Evolutionary conservation across 2,797 vertebrate species (phyloP).

Genomic region (Pristis pectinata): DNA sequence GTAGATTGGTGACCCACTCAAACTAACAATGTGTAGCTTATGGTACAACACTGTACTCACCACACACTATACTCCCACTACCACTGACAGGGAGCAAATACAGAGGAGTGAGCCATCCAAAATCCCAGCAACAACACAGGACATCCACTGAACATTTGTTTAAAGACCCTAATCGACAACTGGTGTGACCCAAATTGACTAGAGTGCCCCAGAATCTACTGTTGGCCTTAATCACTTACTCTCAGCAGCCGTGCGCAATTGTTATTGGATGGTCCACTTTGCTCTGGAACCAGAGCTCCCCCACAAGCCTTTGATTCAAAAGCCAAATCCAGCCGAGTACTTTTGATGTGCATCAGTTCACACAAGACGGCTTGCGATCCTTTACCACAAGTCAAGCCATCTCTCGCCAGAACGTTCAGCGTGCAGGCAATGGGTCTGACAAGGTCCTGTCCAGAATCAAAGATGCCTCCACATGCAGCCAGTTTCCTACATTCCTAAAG

Average conservation of each 20-base stretch:
- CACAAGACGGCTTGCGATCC: background rate
- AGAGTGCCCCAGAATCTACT: background rate
- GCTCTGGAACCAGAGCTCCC: background rate
- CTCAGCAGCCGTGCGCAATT: background rate
- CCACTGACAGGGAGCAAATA: too few relatives aligned
- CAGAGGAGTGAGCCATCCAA: too few relatives aligned
- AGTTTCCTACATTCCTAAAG: background rate
- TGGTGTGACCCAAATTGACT: background rate
- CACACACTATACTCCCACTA: too few relatives aligned
- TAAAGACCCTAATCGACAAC: background rate
- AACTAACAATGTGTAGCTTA: background rate
- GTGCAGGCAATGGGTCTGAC: background rate
- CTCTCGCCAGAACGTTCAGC: background rate
- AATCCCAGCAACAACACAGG: background rate
- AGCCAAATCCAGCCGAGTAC: background rate
- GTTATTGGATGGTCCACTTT: background rate
- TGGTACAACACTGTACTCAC: background rate
- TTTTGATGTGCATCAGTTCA: background rate
- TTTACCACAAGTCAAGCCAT: background rate
- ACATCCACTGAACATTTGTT: background rate
- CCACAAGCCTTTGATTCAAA: background rate
- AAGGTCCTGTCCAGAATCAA: background rate
- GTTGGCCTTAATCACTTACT: background rate
- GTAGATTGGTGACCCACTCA: background rate
- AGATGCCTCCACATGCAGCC: background rate